These are phyloP conservation scores for Mesorhabditis sp. DNA, from an alignment of 2,888 invertebrate species.

Conservation along the genomic window DNA sequence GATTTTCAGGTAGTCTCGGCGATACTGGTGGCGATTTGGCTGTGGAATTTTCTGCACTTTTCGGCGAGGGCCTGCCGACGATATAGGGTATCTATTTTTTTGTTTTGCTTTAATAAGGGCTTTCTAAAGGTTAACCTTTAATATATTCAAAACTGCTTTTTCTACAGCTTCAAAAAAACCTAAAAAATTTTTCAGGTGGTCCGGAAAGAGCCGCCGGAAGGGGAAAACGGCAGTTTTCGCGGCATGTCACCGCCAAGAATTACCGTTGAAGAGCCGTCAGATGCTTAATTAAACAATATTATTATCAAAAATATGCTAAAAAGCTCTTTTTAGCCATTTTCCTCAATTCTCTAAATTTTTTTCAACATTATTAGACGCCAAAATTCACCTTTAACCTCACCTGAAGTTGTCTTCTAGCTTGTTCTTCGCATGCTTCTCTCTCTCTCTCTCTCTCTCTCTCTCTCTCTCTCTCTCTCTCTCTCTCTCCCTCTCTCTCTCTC, in stretches of 20 bases:
- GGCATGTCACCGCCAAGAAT: neutral
- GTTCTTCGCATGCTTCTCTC: neutral
- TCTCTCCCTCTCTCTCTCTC: too few relatives aligned
- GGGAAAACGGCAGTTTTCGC: neutral
- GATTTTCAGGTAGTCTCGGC: neutral
- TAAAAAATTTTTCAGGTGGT: neutral
- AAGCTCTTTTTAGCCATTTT: too few relatives aligned
- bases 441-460: neutral
- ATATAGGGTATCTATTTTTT: neutral
- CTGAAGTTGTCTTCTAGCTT: neutral
- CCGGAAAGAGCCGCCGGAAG: constrained; percentile 5
- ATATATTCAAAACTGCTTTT: neutral
- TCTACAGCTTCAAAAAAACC: constrained; percentile 2
- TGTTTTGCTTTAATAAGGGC: too few relatives aligned
- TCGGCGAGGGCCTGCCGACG: neutral
- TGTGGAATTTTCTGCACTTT: constrained; percentile 1
- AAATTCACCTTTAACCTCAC: too few relatives aligned
- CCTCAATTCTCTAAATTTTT: too few relatives aligned
- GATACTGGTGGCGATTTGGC: neutral
- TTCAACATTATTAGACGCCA: too few relatives aligned
- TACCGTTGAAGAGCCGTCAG: constrained; percentile 5
- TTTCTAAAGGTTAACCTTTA: too few relatives aligned
- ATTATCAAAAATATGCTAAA: too few relatives aligned
- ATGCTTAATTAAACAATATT: neutral
- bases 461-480: too few relatives aligned